These are phyloP conservation scores for Myripristis jacobus DNA, from an alignment of 2,797 vertebrate genomes.

Conservation along the genomic window DNA sequence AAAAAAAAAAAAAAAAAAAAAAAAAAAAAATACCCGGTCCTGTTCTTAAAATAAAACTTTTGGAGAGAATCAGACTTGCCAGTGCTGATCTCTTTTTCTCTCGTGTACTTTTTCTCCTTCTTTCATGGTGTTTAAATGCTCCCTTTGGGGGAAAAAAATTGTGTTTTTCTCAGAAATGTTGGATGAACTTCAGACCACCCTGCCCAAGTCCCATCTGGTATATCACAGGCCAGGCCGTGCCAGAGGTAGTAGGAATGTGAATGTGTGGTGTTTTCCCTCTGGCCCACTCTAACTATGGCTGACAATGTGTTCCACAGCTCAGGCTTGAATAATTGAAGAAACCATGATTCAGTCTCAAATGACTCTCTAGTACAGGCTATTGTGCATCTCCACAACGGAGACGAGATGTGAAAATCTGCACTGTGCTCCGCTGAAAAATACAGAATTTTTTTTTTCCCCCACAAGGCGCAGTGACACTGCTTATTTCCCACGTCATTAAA, in stretches of 20 bases:
- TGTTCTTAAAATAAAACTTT: constrained; percentile 51
- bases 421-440: constrained; percentile 15
- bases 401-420: constrained; percentile 32
- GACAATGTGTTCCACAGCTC: constrained; percentile 71
- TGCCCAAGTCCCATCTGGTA: constrained; percentile 79
- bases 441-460: constrained; percentile 26
- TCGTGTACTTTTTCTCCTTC: constrained; percentile 53
- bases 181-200: constrained; percentile 82
- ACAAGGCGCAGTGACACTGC: constrained; percentile 35
- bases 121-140: constrained; percentile 54
- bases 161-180: constrained; percentile 76
- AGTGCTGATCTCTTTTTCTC: constrained; percentile 46
- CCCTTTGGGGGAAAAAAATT: constrained; percentile 33
- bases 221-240: constrained; percentile 72
- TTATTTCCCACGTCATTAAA: constrained; percentile 56
- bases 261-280: constrained; percentile 76
- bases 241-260: constrained; percentile 78
- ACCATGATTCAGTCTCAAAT: constrained; percentile 71
- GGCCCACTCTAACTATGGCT: constrained; percentile 65
- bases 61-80: constrained; percentile 51
- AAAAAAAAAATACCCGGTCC: background rate
- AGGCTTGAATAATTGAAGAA: constrained; percentile 68
- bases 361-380: constrained; percentile 57
- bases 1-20: constrained; percentile 10
- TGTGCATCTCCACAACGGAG: constrained; percentile 49